Evolutionary conservation across 2,113 vertebrate genomes (phyloP).

Genomic region (Beaufortia kweichowensis): DNA sequence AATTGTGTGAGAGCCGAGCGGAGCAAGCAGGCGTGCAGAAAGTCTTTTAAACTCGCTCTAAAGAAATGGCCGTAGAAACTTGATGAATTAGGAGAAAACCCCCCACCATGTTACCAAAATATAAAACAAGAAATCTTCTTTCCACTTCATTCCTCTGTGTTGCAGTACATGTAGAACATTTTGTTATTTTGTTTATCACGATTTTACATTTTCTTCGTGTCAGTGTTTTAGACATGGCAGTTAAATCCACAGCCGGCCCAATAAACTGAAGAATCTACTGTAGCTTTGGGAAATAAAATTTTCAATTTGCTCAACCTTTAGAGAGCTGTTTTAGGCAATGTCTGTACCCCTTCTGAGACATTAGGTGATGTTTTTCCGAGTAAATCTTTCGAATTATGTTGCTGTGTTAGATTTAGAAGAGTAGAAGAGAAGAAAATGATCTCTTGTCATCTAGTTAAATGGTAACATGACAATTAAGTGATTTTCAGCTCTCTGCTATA

Average conservation of each 20-base stretch:
- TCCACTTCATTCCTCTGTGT: not conserved
- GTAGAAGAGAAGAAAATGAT: conserved; percentile 27
- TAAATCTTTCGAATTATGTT: conserved; percentile 38
- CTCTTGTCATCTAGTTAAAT: conserved; percentile 20
- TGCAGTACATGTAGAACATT: not conserved
- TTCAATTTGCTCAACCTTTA: conserved; percentile 54
- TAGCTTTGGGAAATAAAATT: conserved; percentile 59
- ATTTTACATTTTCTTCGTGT: conserved; percentile 8
- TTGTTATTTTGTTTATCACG: not conserved
- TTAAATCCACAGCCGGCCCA: conserved; percentile 37
- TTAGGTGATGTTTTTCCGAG: conserved; percentile 46
- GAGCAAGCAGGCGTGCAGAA: conserved; percentile 30
- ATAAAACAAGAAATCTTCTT: not conserved
- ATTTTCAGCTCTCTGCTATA: not conserved
- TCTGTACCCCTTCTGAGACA: conserved; percentile 38
- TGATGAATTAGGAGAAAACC: too few relatives aligned
- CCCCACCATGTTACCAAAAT: too few relatives aligned
- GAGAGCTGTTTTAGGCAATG: conserved; percentile 49
- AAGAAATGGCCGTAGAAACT: not conserved
- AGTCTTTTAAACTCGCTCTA: conserved; percentile 8
- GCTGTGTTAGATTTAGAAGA: conserved; percentile 36
- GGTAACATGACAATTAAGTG: conserved; percentile 39
- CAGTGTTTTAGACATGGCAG: not conserved
- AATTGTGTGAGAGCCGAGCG: conserved; percentile 40
- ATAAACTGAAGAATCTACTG: conserved; percentile 49